Evolutionary conservation across 2,797 vertebrate genomes (phyloP).

Genomic region (Muscicapa comitata): DNA sequence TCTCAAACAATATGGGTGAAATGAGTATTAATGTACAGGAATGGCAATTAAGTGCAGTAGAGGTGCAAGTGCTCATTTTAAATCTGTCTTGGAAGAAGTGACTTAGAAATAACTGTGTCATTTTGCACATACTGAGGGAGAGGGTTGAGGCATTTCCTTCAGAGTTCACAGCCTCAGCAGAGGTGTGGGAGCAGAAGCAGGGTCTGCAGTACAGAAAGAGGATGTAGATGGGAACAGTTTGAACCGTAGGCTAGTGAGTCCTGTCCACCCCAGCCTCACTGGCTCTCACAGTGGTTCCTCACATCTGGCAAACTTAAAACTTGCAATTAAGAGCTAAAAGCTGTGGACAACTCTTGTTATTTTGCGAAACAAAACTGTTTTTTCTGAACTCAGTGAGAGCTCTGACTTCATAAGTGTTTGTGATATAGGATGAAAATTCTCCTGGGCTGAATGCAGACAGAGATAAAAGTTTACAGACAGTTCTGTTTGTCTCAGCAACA

Average conservation of each 20-base stretch:
- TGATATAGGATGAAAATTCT: neutral
- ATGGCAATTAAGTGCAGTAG: neutral
- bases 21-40: neutral
- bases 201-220: neutral
- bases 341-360: neutral
- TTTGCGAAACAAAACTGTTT: neutral
- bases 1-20: neutral
- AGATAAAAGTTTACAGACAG: neutral
- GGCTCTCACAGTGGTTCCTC: neutral
- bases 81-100: neutral
- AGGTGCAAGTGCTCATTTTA: neutral
- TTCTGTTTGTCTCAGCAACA: neutral
- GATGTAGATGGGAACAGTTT: neutral
- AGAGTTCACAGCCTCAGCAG: neutral
- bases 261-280: neutral
- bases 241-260: neutral
- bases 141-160: neutral
- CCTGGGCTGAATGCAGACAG: neutral
- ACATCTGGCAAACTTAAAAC: neutral
- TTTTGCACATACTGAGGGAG: neutral
- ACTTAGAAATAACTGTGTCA: neutral
- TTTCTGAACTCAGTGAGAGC: neutral
- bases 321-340: neutral
- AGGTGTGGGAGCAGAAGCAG: rapidly evolving
- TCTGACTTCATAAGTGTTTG: neutral